Base-by-base conservation (phyloP, 2,113 vertebrate genomes). In the Mustela nigripes region DNA sequence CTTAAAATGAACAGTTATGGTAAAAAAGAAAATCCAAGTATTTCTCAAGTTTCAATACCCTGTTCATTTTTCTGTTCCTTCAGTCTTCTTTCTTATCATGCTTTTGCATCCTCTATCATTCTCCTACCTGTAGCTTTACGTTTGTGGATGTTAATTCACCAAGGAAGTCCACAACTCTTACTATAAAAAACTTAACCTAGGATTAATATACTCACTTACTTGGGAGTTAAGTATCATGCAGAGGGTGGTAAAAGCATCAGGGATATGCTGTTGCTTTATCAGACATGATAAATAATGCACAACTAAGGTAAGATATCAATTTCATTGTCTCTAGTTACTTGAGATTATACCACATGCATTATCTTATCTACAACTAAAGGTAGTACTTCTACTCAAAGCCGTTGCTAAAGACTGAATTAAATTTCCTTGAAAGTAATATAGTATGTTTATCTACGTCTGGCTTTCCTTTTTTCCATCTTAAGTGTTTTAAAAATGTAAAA, bases 271-370 rank as follows among this genome's bases (percentile, higher is more conserved):
- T 58, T 83, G 76, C 69, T 97, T 98, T 69, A 98, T 98, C 96
- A 98, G 97, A 98, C 71, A 96, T 56, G 88, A 98, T 98, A 98
- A 98, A 99, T 99, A 98, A 99, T 98, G 96, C 39, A 98, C 65
- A 94, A 95, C 93, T 96, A 97, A 98, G 95, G 45, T 42, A 98
- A 97, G 98, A 94, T 97, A 98, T 80, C 97, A 42, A 84, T 98
- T 98, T 98, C 97, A 89, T 97, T 96, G 94, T 92, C 98, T 82
- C 95, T 97, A 42, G 96, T 99, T 98, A 98, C 96, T 92, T 96
- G 95, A 98, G 84, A 96, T 74, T 73, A 62, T 21, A 91, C 45
- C 81, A 89, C 91, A 96, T 60, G 89, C 69, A 96, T 95, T 98
- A 98, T 78, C 89, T 95, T 98, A 98, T 98, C 98, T 97, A 95